A percentile compares a stretch with the other conserved stretches of the same genome.
Evolutionary conservation across 2,797 vertebrate genomes (phyloP).

Genomic region (Zalophus californianus): DNA sequence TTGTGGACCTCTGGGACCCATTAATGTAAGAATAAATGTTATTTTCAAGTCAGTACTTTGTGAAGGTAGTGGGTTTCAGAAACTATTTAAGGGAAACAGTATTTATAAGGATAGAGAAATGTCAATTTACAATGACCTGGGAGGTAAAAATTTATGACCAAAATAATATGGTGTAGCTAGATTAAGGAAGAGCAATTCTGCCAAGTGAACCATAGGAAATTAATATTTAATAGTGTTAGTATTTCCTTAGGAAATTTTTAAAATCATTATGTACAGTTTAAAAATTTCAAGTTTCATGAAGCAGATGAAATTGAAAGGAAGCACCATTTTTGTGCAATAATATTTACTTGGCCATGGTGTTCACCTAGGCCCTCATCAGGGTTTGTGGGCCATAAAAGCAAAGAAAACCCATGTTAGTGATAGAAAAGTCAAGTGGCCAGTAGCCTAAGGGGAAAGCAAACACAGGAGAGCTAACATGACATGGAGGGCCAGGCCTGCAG

Average conservation of each 20-base stretch:
- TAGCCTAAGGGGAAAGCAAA: not conserved
- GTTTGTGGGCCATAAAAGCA: not conserved
- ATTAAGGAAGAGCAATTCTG: conserved; percentile 6
- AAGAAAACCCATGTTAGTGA: not conserved
- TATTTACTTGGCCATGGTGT: not conserved
- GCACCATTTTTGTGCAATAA: not conserved
- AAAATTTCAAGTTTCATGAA: conserved; percentile 58
- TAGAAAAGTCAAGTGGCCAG: not conserved
- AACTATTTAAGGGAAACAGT: conserved; percentile 16
- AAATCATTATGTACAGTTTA: conserved; percentile 28
- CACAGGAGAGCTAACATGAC: not conserved
- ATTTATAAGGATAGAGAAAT: conserved; percentile 40
- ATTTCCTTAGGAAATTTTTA: conserved; percentile 51
- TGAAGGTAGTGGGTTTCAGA: conserved; percentile 42
- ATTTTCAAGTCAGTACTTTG: not conserved
- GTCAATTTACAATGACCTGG: conserved; percentile 51
- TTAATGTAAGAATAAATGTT: conserved; percentile 37
- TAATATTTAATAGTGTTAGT: conserved; percentile 49
- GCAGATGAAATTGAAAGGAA: not conserved
- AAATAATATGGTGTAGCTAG: not conserved
- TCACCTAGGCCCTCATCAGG: not conserved
- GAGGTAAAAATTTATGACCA: conserved; percentile 57
- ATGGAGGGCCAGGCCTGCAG: not conserved
- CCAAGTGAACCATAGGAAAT: not conserved
- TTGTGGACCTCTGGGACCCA: not conserved